Conservation (phyloP, 1,140 invertebrate genomes). For the Aphis gossypii region DNA sequence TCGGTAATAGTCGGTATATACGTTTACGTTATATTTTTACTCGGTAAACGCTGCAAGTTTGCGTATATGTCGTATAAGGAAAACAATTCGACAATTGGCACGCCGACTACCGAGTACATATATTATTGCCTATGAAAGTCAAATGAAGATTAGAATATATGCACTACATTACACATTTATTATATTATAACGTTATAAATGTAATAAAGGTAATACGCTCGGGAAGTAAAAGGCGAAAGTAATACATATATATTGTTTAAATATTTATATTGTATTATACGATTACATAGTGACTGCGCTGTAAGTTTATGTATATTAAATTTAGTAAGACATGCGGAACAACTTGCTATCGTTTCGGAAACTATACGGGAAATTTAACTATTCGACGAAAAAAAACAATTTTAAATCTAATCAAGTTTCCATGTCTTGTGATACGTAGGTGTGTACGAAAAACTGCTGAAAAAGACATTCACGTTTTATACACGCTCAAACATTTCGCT, state of each 20-base stretch:
- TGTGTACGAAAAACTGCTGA: not conserved
- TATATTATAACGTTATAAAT: too few species aligned
- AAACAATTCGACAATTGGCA: not conserved
- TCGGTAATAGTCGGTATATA: not conserved
- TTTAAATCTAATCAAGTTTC: constrained; percentile 12
- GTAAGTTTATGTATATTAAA: not conserved
- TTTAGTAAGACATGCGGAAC: not conserved
- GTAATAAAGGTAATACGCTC: not conserved
- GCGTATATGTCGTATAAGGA: not conserved
- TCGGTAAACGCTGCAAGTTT: not conserved
- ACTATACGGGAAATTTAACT: not conserved
- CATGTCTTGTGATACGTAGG: not conserved
- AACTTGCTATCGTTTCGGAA: not conserved
- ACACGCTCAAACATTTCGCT: not conserved
- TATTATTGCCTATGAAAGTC: not conserved
- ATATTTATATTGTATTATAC: not conserved
- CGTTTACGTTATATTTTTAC: not conserved
- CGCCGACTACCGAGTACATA: not conserved
- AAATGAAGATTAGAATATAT: not conserved
- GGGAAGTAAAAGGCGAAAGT: not conserved
- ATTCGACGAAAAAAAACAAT: not conserved
- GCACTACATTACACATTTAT: not conserved
- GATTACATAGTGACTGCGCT: not conserved
- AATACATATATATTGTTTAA: not conserved
- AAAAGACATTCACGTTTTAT: not conserved